Evolutionary conservation across 1,140 invertebrate genomes (phyloP), one percentile per base, ranked within the genome.

Genomic region (Drosophila pandora): DNA sequence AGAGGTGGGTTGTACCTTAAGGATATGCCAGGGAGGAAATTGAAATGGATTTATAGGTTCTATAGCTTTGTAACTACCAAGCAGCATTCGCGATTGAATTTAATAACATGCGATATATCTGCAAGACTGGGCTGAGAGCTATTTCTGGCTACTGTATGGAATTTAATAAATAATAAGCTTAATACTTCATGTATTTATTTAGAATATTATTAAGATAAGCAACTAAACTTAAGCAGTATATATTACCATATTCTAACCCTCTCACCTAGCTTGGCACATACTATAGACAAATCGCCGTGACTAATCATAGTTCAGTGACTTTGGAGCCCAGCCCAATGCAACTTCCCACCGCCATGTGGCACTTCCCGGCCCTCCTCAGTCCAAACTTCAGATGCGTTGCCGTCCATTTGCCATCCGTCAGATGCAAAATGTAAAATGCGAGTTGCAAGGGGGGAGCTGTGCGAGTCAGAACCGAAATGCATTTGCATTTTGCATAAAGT

Each of bases 401-500:
- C 41, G 62, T 59, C 47, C 63, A 70, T 76, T 81, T 59, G 79
- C 80, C 76, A 84, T 83, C 81, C 72, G 68, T 84, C 81, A 80
- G 67, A 69, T 78, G 60, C 37, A 53, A 41, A 45, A 45, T 45
- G 43, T 4, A 22, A 48, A 41, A 21, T 17, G 41, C 41, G 55
- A 58, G 47, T 43, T 12, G 39, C 22, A n/a, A 37, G 25, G 22
- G 10, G 41, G 13, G 13, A 12, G 6, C 12, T 17, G 13, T 43
- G 41, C 13, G 21, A 45, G 17, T 32, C 8, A 21, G 41, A 58
- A 49, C 76, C 78, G 72, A 83, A 83, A 75, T 83, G 79, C 76
- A 82, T 82, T 84, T 87, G 81, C 82, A 87, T 84, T 81, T 65
- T 69, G 81, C 82, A 87, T 81, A 87, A 87, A 82, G 69, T 87